These are phyloP conservation scores for Pediacus dermestoides DNA, from an alignment of 2,888 invertebrate genomes.

Conservation along the genomic window DNA sequence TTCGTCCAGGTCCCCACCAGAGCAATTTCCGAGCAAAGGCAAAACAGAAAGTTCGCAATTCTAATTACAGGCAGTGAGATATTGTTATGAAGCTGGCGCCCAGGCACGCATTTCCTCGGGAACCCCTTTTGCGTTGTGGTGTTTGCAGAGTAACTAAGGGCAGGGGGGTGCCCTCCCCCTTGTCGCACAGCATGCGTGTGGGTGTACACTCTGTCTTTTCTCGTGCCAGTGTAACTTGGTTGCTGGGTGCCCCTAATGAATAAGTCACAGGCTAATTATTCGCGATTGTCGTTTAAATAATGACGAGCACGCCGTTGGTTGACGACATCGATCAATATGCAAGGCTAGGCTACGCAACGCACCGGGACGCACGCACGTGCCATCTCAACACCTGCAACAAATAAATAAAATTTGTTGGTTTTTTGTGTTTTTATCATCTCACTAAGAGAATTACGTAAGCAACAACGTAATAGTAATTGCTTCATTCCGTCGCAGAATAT, in stretches of 20 bases:
- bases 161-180: background rate
- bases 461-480: no score
- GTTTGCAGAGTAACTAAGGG: no score
- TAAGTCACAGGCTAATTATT: conserved; percentile 19
- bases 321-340: conserved; percentile 5
- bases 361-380: conserved; percentile 5
- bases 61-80: background rate
- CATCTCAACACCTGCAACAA: no score
- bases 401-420: no score
- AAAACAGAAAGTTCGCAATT: conserved; percentile 1
- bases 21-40: background rate
- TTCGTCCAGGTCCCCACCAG: background rate
- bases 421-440: no score
- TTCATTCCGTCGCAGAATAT: no score
- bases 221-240: conserved; percentile 6
- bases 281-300: conserved; percentile 17
- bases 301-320: conserved; percentile 12
- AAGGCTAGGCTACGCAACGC: conserved; percentile 1
- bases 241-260: conserved; percentile 13
- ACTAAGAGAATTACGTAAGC: no score
- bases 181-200: conserved; percentile 1
- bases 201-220: conserved; percentile 5
- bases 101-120: conserved; percentile 1
- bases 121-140: background rate
- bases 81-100: conserved; percentile 2